Evolutionary conservation across 2,113 vertebrate species (phyloP), one percentile per base, ranked within the genome.

Genomic region (Zeus faber): DNA sequence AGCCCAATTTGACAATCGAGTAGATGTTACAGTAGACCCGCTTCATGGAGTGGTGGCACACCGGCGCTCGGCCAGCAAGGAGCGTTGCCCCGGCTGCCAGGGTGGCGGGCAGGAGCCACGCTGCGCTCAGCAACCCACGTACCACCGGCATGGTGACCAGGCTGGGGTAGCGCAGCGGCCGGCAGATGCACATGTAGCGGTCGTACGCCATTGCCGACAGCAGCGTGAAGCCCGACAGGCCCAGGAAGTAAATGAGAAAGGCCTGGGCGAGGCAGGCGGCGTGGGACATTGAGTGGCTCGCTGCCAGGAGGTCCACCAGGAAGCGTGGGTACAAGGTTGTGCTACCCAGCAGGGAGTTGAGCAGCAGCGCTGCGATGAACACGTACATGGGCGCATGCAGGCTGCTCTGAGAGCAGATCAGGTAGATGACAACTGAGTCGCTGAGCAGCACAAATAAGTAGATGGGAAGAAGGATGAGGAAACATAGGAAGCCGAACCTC

Each of bases 151-250:
- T 53, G 3, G 47, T 9, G 53, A 51, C 10, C n/a, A 65, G 53
- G 0, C 7, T 3, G 17, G 26, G 26, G 39, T 57, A 51, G n/a
- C 22, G 47, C 62, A 65, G 16, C 2, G 62, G 53, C 26, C 23
- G 16, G 47, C 62, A 65, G 47, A 65, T 45, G 21, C 46, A 57
- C 25, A 57, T 6, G 62, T 65, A 65, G n/a, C 62, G 62, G 47
- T 65, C 62, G 0, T 57, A 49, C 17, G 62, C 39, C 62, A 65
- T 65, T 37, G 26, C 26, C 0, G 62, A 27, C 16, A 65, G 47
- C 21, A 65, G 62, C 46, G 56, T 3, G 53, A 65, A 65, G 39
- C 62, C 49, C 35, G 46, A 45, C 11, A 4, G 8, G 5, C 62
- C 62, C 1, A 51, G 11, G 0, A 7, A 51, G 11, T 4, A n/a